Percentiles rank a stretch among this genome's conserved stretches.
Evolutionary conservation across 2,888 invertebrate genomes (phyloP).

Genomic region (Venustoraphidia nigricollis): DNA sequence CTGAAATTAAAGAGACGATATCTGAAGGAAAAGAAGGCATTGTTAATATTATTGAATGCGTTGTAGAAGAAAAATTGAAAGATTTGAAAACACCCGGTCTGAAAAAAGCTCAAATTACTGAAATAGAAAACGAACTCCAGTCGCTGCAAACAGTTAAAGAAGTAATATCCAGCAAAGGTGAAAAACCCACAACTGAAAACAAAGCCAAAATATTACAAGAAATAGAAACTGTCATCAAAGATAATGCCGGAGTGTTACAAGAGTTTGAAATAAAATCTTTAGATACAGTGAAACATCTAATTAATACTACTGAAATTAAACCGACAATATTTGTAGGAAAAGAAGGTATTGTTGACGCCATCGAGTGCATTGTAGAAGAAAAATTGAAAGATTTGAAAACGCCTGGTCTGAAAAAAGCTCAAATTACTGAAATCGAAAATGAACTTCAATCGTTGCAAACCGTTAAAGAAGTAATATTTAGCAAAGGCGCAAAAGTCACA

Average conservation of each 20-base stretch:
- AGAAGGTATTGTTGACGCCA: background rate
- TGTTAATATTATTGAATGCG: slow-evolving; percentile 4
- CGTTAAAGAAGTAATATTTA: background rate
- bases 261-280: background rate
- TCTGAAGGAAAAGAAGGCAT: slow-evolving; percentile 6
- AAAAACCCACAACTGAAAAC: too few relatives aligned
- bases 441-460: slow-evolving; percentile 2
- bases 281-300: slow-evolving; percentile 3
- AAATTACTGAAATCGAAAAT: slow-evolving; percentile 3
- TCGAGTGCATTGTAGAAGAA: slow-evolving; percentile 10
- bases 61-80: slow-evolving; percentile 9
- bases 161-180: background rate
- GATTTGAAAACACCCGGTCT: slow-evolving; percentile 3
- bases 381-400: slow-evolving; percentile 4
- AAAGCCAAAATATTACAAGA: too few relatives aligned
- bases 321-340: slow-evolving; percentile 8
- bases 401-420: slow-evolving; percentile 6
- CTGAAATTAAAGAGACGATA: slow-evolving; percentile 10
- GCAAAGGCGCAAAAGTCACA: too few relatives aligned
- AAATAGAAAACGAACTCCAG: slow-evolving; percentile 1
- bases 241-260: background rate
- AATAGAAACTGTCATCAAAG: too few relatives aligned
- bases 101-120: slow-evolving; percentile 4
- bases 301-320: slow-evolving; percentile 12
- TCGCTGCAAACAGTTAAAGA: slow-evolving; percentile 5